Evolutionary conservation across 2,797 vertebrate genomes (phyloP), one percentile per base, ranked within the genome.

Genomic region (Ceyx erithaca): DNA sequence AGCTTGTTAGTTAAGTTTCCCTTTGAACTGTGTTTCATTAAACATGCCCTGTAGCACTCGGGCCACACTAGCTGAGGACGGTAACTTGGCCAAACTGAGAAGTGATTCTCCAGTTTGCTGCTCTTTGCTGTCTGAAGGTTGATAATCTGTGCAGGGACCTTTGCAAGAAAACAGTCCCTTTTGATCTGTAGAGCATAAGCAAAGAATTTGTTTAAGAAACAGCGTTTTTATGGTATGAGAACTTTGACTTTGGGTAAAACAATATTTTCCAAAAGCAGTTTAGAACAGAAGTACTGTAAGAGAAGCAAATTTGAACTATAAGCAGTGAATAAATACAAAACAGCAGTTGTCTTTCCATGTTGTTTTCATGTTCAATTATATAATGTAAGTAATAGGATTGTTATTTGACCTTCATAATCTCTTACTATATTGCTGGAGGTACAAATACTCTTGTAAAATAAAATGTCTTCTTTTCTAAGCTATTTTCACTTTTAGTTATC

Each of bases 341-440:
- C n/a, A 55, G 25, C 55, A 57, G 45, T 87, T 6, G 1, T 80
- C 48, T 61, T 88, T 87, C 63, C 20, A 4, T 84, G 40, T 66
- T 76, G 41, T 54, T 86, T 64, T 66, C 17, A 30, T 52, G 28
- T 78, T 89, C 43, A 80, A 31, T 96, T 95, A 85, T 54, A 28
- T 77, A 96, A 95, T 58, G 49, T 61, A 76, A 89, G 41, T 92
- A 92, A 70, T 28, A 75, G 54, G 69, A 69, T 92, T 89, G 43
- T 87, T 94, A 69, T 80, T 92, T 93, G 92, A 93, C 80, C 85
- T 93, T 93, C 80, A 46, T 93, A 89, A 87, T 84, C n/a, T 59
- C n/a, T 40, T 40, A 63, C 87, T 82, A 14, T 85, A 33, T 49
- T 69, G 61, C 64, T 89, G 43, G 59, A 81, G 58, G 6, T 77